These are phyloP conservation scores for Dicentrarchus labrax DNA, from an alignment of 2,113 vertebrate genomes.

Conservation along the genomic window DNA sequence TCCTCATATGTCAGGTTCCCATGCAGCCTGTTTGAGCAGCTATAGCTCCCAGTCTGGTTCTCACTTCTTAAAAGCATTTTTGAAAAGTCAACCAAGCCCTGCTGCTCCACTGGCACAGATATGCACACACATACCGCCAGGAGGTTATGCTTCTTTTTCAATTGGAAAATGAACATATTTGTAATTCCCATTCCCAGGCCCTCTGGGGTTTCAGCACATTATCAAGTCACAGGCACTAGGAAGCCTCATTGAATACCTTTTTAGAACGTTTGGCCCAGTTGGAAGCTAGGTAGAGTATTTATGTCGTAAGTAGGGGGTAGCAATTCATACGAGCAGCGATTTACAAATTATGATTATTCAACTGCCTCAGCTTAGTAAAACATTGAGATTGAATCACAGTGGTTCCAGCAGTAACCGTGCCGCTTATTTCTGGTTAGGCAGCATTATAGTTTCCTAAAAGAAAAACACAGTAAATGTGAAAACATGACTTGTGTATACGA, in stretches of 20 bases:
- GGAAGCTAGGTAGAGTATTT: not conserved
- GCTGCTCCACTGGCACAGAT: conserved; percentile 44
- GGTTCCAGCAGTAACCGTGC: not conserved
- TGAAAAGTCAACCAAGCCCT: conserved; percentile 30
- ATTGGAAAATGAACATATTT: conserved; percentile 44
- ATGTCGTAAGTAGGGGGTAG: not conserved
- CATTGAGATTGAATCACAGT: not conserved
- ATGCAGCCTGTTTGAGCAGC: conserved; percentile 15
- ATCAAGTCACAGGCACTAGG: conserved; percentile 16
- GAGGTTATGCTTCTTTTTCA: conserved; percentile 37
- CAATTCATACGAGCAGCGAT: not conserved
- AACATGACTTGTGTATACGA: conserved; percentile 5
- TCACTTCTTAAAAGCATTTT: conserved; percentile 51
- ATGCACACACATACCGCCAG: not conserved
- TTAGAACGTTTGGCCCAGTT: conserved; percentile 23
- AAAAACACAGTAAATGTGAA: not conserved
- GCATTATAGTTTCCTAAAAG: not conserved
- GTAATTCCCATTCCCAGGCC: conserved; percentile 26
- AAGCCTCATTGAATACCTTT: conserved; percentile 14
- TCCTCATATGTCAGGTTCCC: conserved; percentile 30
- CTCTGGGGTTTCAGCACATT: conserved; percentile 19
- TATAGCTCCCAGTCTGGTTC: not conserved
- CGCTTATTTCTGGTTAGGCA: not conserved
- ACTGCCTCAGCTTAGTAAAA: not conserved
- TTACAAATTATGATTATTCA: not conserved